Percentiles rank a stretch among this genome's conserved stretches.
These are phyloP conservation scores for Cyphomyrus discorhynchus DNA, from an alignment of 2,113 vertebrate species.

Conservation along the genomic window DNA sequence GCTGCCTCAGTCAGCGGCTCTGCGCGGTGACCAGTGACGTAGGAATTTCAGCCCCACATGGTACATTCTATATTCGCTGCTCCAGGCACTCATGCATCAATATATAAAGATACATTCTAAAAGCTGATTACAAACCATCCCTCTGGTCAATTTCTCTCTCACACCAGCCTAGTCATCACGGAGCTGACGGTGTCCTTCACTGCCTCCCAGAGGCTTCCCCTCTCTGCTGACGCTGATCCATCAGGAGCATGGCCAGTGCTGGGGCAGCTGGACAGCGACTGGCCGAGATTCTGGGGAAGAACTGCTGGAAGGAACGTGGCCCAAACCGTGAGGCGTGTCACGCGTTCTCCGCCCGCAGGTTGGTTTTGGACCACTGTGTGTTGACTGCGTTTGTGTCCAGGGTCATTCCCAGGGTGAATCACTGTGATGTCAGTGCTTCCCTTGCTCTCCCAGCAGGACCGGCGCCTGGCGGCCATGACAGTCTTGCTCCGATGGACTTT, in stretches of 20 bases:
- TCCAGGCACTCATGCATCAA: too few species aligned
- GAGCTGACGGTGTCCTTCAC: neutral
- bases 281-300: neutral
- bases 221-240: neutral
- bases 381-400: neutral
- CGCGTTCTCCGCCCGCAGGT: neutral
- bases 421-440: neutral
- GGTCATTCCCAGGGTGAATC: neutral
- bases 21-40: neutral
- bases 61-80: too few species aligned
- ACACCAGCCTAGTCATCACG: neutral
- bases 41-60: too few species aligned
- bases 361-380: neutral
- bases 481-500: neutral
- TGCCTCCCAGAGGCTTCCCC: neutral
- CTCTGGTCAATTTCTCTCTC: too few species aligned
- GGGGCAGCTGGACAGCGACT: neutral
- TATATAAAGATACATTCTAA: too few species aligned
- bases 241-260: conserved; percentile 6
- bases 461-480: neutral
- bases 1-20: neutral
- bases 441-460: neutral
- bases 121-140: too few species aligned
- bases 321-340: neutral
- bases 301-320: neutral